These are phyloP conservation scores for Cotesia typhae DNA, from an alignment of 1,140 invertebrate genomes.

Conservation along the genomic window DNA sequence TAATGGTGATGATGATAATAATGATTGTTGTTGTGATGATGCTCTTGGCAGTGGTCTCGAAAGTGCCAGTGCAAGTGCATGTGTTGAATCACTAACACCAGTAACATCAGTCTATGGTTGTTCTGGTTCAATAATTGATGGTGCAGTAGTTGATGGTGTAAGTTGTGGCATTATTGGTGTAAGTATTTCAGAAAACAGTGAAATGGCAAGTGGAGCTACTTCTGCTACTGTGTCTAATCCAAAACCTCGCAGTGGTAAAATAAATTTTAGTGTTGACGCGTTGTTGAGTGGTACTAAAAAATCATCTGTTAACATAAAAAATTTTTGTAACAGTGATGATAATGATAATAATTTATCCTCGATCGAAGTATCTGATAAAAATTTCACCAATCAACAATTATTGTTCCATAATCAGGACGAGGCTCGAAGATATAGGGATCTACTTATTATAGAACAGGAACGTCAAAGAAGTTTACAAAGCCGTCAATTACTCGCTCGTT, in stretches of 20 bases:
- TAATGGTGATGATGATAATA: neutral
- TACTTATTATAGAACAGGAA: constrained; percentile 56
- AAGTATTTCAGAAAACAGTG: constrained; percentile 53
- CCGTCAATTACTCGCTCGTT: constrained; percentile 54
- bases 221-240: constrained; percentile 59
- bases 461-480: constrained; percentile 51
- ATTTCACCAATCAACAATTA: constrained; percentile 35
- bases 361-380: constrained; percentile 39
- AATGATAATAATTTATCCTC: constrained; percentile 27
- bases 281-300: constrained; percentile 61
- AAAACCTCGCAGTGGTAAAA: constrained; percentile 62
- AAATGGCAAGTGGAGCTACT: constrained; percentile 57
- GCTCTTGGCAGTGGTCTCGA: neutral
- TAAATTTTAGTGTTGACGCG: constrained; percentile 64
- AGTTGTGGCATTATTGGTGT: constrained; percentile 36
- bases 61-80: no score
- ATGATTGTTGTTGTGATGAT: neutral
- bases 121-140: constrained; percentile 45
- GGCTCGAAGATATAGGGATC: constrained; percentile 55
- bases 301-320: constrained; percentile 41
- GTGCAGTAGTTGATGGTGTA: constrained; percentile 48
- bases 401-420: constrained; percentile 42
- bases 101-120: constrained; percentile 40
- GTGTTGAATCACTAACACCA: constrained; percentile 41
- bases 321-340: constrained; percentile 8